Percentiles rank a stretch among this genome's conserved stretches.
Evolutionary conservation across 1,140 invertebrate genomes (phyloP).

Genomic region (Agrilus planipennis): DNA sequence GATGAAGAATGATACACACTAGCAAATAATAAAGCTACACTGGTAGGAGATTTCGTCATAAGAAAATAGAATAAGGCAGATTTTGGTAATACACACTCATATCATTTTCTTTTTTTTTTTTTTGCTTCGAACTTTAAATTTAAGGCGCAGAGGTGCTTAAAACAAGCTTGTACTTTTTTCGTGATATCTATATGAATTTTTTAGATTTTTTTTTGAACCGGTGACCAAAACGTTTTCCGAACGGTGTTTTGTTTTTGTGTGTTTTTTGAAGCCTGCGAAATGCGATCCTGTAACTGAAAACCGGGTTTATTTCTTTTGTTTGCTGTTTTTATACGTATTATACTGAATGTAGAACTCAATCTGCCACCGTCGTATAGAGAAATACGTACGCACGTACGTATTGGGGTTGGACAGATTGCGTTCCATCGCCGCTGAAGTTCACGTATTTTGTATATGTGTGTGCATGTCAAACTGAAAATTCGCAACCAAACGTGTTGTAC

Average conservation of each 20-base stretch:
- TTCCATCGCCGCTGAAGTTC: no score
- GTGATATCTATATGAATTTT: slow-evolving; percentile 39
- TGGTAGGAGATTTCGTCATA: slow-evolving; percentile 40
- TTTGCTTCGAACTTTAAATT: slow-evolving; percentile 41
- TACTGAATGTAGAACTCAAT: no score
- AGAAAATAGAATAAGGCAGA: slow-evolving; percentile 57
- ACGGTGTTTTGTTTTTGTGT: slow-evolving; percentile 25
- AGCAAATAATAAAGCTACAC: slow-evolving; percentile 36
- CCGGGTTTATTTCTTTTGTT: no score
- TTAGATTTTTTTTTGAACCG: slow-evolving; percentile 31
- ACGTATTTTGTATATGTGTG: no score
- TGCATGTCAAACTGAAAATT: slow-evolving; percentile 28
- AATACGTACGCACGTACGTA: no score
- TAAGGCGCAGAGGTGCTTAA: slow-evolving; percentile 61
- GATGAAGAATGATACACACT: slow-evolving; percentile 35
- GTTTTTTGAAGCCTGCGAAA: slow-evolving; percentile 12
- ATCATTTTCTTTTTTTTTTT: no score
- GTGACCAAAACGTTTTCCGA: slow-evolving; percentile 35
- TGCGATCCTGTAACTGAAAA: slow-evolving; percentile 11
- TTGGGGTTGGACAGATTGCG: no score
- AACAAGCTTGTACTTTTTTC: slow-evolving; percentile 61
- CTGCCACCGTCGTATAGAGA: no score
- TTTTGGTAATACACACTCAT: slow-evolving; percentile 51
- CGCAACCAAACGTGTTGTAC: no score
- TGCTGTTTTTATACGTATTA: no score